Evolutionary conservation across 2,888 invertebrate genomes (phyloP), one percentile per base, ranked within the genome.

Genomic region (Adelognathus sp.): DNA sequence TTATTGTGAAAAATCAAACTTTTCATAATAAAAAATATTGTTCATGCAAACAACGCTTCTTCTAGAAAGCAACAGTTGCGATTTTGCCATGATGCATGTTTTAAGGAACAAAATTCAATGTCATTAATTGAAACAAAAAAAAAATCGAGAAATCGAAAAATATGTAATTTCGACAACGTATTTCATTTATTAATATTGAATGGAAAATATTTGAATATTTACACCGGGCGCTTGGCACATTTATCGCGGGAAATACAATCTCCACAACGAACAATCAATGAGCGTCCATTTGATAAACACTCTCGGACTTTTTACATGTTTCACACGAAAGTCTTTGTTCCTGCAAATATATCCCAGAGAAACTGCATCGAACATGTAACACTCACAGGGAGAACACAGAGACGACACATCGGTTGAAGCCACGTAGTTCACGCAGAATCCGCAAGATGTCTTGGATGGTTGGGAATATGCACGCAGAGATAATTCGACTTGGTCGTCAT

Each of bases 131-230:
- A n/a, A n/a, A n/a, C n/a, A n/a, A n/a, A n/a, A n/a, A n/a, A n/a
- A n/a, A n/a, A n/a, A 46, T 16, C 1, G 21, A 50, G 14, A 44
- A 18, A 63, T 14, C 5, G 46, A 46, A 29, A 14, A 5, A 46
- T 24, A 14, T 16, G n/a, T 76, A 71, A 63, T 78, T 80, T 63
- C 76, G 79, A 78, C 76, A 81, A 83, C 61, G 58, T 61, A 72
- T 85, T 87, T n/a, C n/a, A n/a, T n/a, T n/a, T n/a, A n/a, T n/a
- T n/a, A n/a, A n/a, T 88, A 86, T 87, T 88, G 83, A 83, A 87
- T 90, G 88, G 88, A 90, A 91, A 91, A 91, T 90, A 90, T 91
- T 82, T 89, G 86, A 87, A 84, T 91, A 90, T 91, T 86, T 87
- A 88, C 87, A 88, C 82, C 66, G 81, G 82, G 84, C 31, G 61